Base-by-base conservation (phyloP, 2,113 vertebrate species). In the Apeltes quadracus region DNA sequence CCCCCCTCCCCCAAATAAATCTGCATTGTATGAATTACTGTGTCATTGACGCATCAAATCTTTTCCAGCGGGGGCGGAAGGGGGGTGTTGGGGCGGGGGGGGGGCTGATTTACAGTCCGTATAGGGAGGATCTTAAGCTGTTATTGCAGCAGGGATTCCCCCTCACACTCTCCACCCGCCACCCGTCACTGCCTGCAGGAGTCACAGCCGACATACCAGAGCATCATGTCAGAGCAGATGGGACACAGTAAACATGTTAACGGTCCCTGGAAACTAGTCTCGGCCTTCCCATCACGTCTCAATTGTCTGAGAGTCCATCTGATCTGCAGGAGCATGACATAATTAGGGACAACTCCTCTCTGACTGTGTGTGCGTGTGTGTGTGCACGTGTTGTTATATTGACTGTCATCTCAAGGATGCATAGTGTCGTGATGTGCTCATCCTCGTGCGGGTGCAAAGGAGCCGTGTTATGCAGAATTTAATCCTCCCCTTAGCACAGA, bases 81-180 rank as follows among this genome's bases (percentile, higher is more conserved):
- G 12, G 20, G 32, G 5, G 20, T 9, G 56, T 13, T 13, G 27
- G 32, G 27, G 48, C 14, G 23, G 32, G 12, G n/a, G 34, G 6
- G n/a, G 10, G 56, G 13, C 10, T 22, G 63, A 76, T 74, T 13
- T 54, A 34, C 70, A 64, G 29, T 85, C 79, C 73, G 32, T 34
- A 39, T 38, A 8, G 74, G 74, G 78, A 72, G 77, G 68, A 63
- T 82, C 41, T 72, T 34, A 89, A 89, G 80, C 88, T 90, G 85
- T 87, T 90, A 85, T 88, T 92, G 89, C 90, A 92, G 90, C 81
- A 90, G 90, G 89, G 87, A 87, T 87, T 88, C 83, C 86, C 87
- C 85, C 82, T 55, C 61, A 15, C 57, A 53, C 63, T 58, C 54
- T 67, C 48, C 71, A 29, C 68, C 48, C 67, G 46, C 78, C 61